phyloP scores from a whole-genome alignment of 2,797 vertebrate species.

The Tadarida brasiliensis region DNA sequence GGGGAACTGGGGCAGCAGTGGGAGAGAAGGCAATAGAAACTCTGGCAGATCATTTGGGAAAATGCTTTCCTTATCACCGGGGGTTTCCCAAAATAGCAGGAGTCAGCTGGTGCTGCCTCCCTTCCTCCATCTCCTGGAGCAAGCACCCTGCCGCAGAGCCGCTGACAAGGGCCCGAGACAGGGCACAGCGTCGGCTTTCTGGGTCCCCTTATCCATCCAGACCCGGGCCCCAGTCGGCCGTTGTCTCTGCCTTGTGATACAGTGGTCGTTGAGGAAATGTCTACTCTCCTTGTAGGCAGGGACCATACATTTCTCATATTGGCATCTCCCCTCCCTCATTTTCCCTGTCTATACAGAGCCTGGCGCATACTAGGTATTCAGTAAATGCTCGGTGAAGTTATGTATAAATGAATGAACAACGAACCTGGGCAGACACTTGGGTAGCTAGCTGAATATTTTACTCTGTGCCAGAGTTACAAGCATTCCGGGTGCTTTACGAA shows the following conservation, averaged over 20 bases:
- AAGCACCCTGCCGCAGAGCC: not conserved
- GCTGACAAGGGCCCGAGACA: not conserved
- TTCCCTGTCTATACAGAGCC: not conserved
- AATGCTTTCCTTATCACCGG: slow-evolving; percentile 53
- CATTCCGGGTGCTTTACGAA: not conserved
- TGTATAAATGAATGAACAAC: not conserved
- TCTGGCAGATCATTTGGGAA: slow-evolving; percentile 13
- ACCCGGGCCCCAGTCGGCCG: not conserved
- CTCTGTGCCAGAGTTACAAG: not conserved
- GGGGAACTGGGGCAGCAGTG: slow-evolving; percentile 10
- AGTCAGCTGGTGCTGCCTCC: not conserved
- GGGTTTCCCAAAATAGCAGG: slow-evolving; percentile 75
- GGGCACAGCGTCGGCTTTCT: not conserved
- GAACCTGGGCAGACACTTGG: not conserved
- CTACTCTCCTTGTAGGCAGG: not conserved
- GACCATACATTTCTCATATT: not conserved
- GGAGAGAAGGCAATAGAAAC: slow-evolving; percentile 13
- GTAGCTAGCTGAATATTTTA: not conserved
- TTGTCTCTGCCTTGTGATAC: not conserved
- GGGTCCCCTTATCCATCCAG: not conserved
- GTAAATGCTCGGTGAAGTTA: not conserved
- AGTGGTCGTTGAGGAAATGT: not conserved
- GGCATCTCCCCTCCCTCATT: not conserved
- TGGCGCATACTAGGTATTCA: not conserved
- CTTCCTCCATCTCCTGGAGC: not conserved